Percentiles rank a stretch among this genome's conserved stretches.
These are phyloP conservation scores for Microchrysa polita DNA, from an alignment of 2,888 invertebrate genomes.

Conservation along the genomic window DNA sequence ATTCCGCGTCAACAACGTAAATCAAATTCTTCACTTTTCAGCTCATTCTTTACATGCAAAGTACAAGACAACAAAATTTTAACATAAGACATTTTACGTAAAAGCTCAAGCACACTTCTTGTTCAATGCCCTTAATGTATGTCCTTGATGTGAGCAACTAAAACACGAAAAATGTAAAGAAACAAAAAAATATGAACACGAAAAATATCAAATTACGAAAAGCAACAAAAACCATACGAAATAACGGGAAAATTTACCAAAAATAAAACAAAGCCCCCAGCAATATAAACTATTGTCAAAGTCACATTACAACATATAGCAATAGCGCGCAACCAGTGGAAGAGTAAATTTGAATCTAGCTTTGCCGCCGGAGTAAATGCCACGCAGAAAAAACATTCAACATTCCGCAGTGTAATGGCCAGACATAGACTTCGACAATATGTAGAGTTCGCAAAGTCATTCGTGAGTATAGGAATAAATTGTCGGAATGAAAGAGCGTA, in stretches of 20 bases:
- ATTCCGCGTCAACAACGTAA: constrained; percentile 29
- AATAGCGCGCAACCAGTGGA: not conserved
- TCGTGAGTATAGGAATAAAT: constrained; percentile 31
- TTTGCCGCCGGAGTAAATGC: no score
- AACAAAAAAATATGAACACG: constrained; percentile 29
- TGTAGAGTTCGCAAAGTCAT: constrained; percentile 8
- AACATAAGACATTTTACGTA: constrained; percentile 19
- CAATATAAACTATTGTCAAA: not conserved
- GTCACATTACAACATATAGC: not conserved
- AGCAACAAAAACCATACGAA: constrained; percentile 45
- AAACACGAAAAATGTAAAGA: not conserved
- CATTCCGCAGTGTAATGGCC: no score
- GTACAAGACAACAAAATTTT: constrained; percentile 20
- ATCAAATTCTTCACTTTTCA: constrained; percentile 3
- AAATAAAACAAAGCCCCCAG: no score
- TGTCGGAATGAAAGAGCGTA: constrained; percentile 45
- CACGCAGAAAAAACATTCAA: constrained; percentile 27
- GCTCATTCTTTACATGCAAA: constrained; percentile 22
- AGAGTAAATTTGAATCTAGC: constrained; percentile 38
- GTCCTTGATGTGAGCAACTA: constrained; percentile 9
- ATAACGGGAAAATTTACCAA: constrained; percentile 22
- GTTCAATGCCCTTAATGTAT: constrained; percentile 28
- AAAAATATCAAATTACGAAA: constrained; percentile 1
- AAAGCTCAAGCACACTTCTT: constrained; percentile 22
- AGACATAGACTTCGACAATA: no score